Base-by-base conservation (phyloP, 2,797 vertebrate genomes). In the Phoebastria nigripes region DNA sequence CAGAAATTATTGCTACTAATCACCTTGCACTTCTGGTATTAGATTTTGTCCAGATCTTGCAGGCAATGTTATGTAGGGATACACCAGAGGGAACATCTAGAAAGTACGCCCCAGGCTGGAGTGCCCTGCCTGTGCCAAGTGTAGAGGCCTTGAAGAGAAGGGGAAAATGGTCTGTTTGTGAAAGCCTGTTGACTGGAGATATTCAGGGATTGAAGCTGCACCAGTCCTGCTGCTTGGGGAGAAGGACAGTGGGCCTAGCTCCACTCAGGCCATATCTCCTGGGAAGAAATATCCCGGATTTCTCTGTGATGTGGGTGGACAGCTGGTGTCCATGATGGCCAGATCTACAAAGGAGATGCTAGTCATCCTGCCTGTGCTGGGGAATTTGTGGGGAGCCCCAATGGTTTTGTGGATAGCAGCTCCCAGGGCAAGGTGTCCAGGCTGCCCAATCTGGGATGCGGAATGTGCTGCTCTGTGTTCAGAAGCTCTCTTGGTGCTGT, bases 281-380 rank as follows among this genome's bases (percentile, higher is more conserved):
- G 16, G 24, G 17, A 73, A 77, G 29, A 5, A 49, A 70, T 46
- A 42, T 2, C 10, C 12, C 42, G 44, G 5, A 46, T 66, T 84
- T 55, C 44, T 61, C 12, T 54, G 12, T n/a, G 29, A 6, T 61
- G 13, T 41, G 6, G 6, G 5, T 42, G 28, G 15, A 42, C 7
- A 28, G 8, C 1, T 39, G 11, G 4, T 44, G 12, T n/a, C 22
- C 5, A 2, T 33, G 55, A 44, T 0, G 2, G 9, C 10, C 35
- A 39, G 7, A 8, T 66, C 26, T 46, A 12, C n/a, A 58, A 56
- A 58, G 26, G 7, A 39, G 18, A 12, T 2, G 5, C 7, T 51
- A 35, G 11, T 42, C 8, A 47, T 24, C 17, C 28, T 70, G 8
- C 8, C 11, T 33, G 2, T 25, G 2, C 19, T 54, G 11, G 15